Conservation (phyloP, 2,113 vertebrate species). For the Heterocephalus glaber region DNA sequence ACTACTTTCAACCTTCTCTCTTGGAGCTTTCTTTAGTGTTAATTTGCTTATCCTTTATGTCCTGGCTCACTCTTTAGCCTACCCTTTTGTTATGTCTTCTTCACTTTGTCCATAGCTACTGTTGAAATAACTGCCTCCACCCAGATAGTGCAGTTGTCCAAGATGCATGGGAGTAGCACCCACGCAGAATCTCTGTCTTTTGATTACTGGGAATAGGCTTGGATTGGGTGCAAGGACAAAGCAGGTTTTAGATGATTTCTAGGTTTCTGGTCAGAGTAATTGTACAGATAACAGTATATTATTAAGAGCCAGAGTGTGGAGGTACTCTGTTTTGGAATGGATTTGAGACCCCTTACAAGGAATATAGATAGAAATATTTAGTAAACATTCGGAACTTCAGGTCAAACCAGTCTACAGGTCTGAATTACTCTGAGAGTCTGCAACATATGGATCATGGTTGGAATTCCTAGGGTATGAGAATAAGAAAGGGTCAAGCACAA, state of each 20-base stretch:
- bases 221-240: neutral
- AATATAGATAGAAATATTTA: neutral
- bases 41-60: neutral
- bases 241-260: neutral
- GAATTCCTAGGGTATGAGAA: neutral
- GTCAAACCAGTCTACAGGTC: neutral
- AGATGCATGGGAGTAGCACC: neutral
- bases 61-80: neutral
- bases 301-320: neutral
- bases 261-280: slow-evolving; percentile 4
- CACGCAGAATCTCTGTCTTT: neutral
- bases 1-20: slow-evolving; percentile 6
- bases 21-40: slow-evolving; percentile 5
- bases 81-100: neutral
- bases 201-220: neutral
- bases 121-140: neutral
- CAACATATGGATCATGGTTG: neutral
- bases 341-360: neutral
- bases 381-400: neutral
- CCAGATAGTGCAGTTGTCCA: neutral
- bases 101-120: neutral
- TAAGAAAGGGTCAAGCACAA: neutral
- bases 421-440: neutral
- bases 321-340: neutral
- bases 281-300: neutral